Evolutionary conservation across 2,797 vertebrate species (phyloP).

Genomic region (Botia almorhae): DNA sequence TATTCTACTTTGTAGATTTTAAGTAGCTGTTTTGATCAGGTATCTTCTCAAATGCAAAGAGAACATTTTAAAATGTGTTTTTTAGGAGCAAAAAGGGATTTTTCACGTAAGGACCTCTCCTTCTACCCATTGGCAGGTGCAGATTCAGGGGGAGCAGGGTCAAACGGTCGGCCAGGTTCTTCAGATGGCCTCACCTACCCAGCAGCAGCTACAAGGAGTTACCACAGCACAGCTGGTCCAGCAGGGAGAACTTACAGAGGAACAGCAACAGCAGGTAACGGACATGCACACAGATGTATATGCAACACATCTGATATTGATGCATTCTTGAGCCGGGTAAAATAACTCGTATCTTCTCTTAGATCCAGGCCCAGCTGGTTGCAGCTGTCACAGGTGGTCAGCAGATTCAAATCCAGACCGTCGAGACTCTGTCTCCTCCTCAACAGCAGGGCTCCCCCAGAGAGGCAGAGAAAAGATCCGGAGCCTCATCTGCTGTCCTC

Average conservation of each 20-base stretch:
- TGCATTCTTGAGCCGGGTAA: not conserved
- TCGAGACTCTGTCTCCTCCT: constrained; percentile 88
- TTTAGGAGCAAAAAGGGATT: not conserved
- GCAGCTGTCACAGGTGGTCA: constrained; percentile 85
- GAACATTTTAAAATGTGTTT: not conserved
- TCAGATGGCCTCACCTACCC: constrained; percentile 90
- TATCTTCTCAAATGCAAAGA: no score
- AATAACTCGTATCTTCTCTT: not conserved
- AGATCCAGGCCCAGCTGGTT: constrained; percentile 87
- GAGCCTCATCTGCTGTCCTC: constrained; percentile 87
- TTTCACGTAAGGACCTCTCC: not conserved
- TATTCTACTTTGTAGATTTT: no score
- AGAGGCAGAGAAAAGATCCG: constrained; percentile 86
- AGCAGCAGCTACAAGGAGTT: constrained; percentile 88
- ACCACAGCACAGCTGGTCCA: constrained; percentile 86
- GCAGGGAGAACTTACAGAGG: constrained; percentile 93
- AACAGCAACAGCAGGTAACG: constrained; percentile 92
- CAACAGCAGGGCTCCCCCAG: constrained; percentile 90
- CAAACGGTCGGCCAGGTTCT: constrained; percentile 89
- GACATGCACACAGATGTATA: not conserved
- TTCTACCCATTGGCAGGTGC: constrained; percentile 77
- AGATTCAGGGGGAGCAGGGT: constrained; percentile 89
- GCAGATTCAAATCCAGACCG: constrained; percentile 97
- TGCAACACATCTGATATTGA: not conserved
- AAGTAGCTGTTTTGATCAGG: no score